Base-by-base conservation (phyloP, 1,140 invertebrate genomes). In the Cherax destructor region DNA sequence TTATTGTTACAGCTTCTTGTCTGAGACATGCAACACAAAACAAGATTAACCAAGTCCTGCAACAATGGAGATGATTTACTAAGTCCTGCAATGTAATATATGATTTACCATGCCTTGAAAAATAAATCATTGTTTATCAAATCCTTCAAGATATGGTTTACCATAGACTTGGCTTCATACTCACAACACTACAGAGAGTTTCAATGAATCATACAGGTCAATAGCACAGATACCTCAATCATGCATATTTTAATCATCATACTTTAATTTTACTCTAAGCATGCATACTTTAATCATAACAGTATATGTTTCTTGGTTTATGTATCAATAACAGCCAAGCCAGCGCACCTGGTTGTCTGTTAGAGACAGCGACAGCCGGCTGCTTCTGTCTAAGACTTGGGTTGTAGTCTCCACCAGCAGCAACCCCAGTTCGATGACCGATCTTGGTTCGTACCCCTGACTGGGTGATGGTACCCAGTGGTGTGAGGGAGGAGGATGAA, bases 391-490 rank as follows among this genome's bases (percentile, higher is more conserved):
- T 41, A 2, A 41, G 69, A 7, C n/a, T 11, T 16, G 24, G 24
- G n/a, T 30, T 9, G 69, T 24, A 5, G 13, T 21, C 61, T 16
- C 11, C 30, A 24, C 69, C 41, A n/a, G 61, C 30, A 47, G 74
- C 72, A 11, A 47, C 24, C 18, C 65, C 72, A 5, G 83, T 50
- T 6, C 69, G 65, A 69, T 76, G 83, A 13, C 69, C 50, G 4
- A 86, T 74, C 47, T 50, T 49, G 7, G 65, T 3, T 41, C 83
- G n/a, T 69, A 86, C 83, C 18, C 83, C 83, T 10, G 72, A 86
- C 72, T 86, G 76, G 72, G 30, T 86, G 72, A 86, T 30, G 47
- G 69, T 86, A 3, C 65, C 83, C 69, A 86, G 49, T 41, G 83
- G 83, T 5, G 83, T 76, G 47, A 86, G 83, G 16, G 72, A 83